Evolutionary conservation across 2,888 invertebrate species (phyloP).

Genomic region (Drosophila nr. perissopoda): DNA sequence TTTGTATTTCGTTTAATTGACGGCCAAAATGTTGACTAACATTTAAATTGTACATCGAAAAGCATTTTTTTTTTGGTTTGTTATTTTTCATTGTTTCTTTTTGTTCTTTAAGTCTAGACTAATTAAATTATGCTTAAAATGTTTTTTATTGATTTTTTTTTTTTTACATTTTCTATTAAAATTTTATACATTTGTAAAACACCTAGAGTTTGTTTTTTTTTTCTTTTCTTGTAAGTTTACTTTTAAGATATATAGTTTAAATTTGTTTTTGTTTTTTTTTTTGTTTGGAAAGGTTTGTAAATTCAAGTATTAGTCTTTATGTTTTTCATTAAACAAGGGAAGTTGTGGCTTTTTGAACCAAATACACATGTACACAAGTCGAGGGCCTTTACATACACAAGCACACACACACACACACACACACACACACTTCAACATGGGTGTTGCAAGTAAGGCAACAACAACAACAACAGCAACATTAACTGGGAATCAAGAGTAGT

Average conservation of each 20-base stretch:
- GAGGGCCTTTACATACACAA: conserved; percentile 24
- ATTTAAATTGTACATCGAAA: conserved; percentile 61
- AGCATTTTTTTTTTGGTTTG: conserved; percentile 24
- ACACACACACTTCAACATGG: not conserved
- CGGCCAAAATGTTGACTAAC: conserved; percentile 68
- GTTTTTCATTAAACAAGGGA: conserved; percentile 74
- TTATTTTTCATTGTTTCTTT: conserved; percentile 16
- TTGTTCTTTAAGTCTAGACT: conserved; percentile 42
- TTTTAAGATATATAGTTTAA: conserved; percentile 39
- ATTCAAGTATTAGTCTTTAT: conserved; percentile 80
- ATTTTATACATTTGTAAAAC: conserved; percentile 71
- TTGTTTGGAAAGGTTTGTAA: conserved; percentile 62
- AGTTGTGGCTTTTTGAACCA: conserved; percentile 48
- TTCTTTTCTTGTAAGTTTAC: conserved; percentile 39
- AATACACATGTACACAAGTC: conserved; percentile 32
- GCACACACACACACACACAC: not conserved
- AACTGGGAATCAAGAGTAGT: not conserved
- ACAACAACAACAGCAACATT: conserved; percentile 5
- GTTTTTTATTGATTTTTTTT: conserved; percentile 12
- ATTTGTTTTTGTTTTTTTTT: conserved; percentile 33
- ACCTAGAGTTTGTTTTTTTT: conserved; percentile 55
- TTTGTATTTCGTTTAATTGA: conserved; percentile 60
- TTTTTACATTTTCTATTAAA: conserved; percentile 23
- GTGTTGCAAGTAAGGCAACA: conserved; percentile 11
- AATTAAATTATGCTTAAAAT: conserved; percentile 63